These are phyloP conservation scores for Dryobates pubescens DNA, from an alignment of 2,797 vertebrate genomes.

Conservation along the genomic window DNA sequence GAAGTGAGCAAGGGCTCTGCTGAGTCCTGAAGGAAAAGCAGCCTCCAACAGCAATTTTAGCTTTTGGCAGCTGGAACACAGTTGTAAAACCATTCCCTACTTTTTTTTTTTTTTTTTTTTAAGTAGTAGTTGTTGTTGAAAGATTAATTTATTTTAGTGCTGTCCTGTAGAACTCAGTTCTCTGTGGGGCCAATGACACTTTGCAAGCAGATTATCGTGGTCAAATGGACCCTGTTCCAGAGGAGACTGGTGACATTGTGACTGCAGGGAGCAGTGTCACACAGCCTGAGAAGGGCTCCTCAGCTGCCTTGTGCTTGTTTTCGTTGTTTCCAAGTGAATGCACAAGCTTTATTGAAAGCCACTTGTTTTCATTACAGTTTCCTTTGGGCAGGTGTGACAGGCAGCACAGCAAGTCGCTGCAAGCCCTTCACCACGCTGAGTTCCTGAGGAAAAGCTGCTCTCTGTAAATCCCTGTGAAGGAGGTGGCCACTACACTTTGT, in stretches of 20 bases:
- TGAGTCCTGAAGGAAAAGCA: background rate
- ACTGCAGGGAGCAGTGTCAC: fast-evolving
- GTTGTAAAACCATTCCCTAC: background rate
- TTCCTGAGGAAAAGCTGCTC: background rate
- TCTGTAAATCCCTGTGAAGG: background rate
- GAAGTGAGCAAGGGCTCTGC: background rate
- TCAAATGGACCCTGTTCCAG: background rate
- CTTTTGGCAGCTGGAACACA: background rate
- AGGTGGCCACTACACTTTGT: background rate
- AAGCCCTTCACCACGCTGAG: background rate
- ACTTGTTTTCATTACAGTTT: background rate
- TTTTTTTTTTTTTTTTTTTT: background rate
- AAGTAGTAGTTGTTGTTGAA: background rate
- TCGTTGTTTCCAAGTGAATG: background rate
- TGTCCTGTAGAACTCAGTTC: background rate
- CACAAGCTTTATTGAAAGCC: background rate
- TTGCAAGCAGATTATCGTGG: background rate
- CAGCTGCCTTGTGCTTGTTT: background rate
- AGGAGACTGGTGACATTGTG: background rate
- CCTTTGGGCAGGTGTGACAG: constrained; percentile 3
- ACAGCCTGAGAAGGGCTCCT: background rate
- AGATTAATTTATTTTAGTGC: background rate
- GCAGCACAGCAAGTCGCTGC: background rate
- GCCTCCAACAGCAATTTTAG: background rate
- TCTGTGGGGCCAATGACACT: background rate